Evolutionary conservation across 1,140 invertebrate genomes (phyloP).

Genomic region (Polyergus mexicanus): DNA sequence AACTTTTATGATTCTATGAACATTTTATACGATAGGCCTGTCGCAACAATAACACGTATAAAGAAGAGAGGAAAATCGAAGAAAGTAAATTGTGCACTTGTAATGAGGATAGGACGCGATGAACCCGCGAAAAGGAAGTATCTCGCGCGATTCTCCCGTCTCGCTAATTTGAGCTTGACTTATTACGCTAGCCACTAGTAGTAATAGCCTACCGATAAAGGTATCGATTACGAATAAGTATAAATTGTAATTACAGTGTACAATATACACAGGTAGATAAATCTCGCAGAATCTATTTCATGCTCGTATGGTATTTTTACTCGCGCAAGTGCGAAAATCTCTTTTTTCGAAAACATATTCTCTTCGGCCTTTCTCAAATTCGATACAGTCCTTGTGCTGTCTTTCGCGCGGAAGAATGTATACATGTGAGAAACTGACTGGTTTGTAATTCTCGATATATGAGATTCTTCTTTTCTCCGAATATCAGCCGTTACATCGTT

Average conservation of each 20-base stretch:
- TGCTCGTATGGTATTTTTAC: slow-evolving; percentile 15
- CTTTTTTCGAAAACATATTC: slow-evolving; percentile 15
- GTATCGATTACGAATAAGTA: slow-evolving; percentile 84
- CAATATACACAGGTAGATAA: slow-evolving; percentile 83
- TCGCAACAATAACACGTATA: slow-evolving; percentile 56
- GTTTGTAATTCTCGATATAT: neutral
- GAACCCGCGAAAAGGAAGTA: slow-evolving; percentile 33
- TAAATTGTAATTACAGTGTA: slow-evolving; percentile 86
- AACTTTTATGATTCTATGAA: slow-evolving; percentile 37
- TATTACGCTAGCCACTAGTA: slow-evolving; percentile 80
- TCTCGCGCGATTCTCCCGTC: slow-evolving; percentile 51
- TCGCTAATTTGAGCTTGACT: slow-evolving; percentile 84
- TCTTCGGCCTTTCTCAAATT: neutral
- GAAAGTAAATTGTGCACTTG: slow-evolving; percentile 73
- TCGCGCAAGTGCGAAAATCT: slow-evolving; percentile 40
- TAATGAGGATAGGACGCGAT: slow-evolving; percentile 73
- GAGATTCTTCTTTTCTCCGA: neutral
- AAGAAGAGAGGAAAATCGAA: slow-evolving; percentile 35
- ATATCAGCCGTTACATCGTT: neutral
- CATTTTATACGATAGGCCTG: slow-evolving; percentile 73
- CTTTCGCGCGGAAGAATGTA: slow-evolving; percentile 24
- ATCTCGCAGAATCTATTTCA: slow-evolving; percentile 66
- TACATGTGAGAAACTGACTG: slow-evolving; percentile 3
- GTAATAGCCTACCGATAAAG: slow-evolving; percentile 82
- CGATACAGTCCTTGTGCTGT: slow-evolving; percentile 18